phyloP scores from a whole-genome alignment of 2,888 invertebrate species.

The Lasioglossum figueresi region DNA sequence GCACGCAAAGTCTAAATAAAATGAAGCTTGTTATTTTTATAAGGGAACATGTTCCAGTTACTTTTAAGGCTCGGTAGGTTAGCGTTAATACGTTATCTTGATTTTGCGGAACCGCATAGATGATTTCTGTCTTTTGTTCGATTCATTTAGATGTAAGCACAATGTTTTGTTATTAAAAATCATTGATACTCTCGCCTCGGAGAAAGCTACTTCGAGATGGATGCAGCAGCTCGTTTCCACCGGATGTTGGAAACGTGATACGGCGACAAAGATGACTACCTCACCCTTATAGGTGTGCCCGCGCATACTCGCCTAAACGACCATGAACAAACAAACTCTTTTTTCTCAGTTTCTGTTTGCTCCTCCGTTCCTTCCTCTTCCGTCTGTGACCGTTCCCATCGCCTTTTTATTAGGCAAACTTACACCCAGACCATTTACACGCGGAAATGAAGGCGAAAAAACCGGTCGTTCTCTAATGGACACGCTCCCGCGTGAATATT shows the following conservation, averaged over 20 bases:
- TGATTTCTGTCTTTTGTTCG: background rate
- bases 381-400: background rate
- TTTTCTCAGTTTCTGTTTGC: background rate
- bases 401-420: constrained; percentile 50
- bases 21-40: too few species aligned
- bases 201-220: constrained; percentile 29
- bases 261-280: constrained; percentile 53
- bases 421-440: constrained; percentile 38
- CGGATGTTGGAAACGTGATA: constrained; percentile 51
- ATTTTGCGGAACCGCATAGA: background rate
- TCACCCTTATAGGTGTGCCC: constrained; percentile 16
- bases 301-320: constrained; percentile 34
- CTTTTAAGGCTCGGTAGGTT: too few species aligned
- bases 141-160: background rate
- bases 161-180: constrained; percentile 45
- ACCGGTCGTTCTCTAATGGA: constrained; percentile 49
- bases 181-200: constrained; percentile 28
- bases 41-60: too few species aligned
- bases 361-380: background rate
- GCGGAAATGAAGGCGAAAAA: constrained; percentile 42
- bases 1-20: too few species aligned
- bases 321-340: constrained; percentile 47
- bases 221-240: constrained; percentile 46
- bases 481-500: constrained; percentile 45
- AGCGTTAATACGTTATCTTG: background rate